Evolutionary conservation across 2,797 vertebrate genomes (phyloP).

Genomic region (Sebastes variabilis): DNA sequence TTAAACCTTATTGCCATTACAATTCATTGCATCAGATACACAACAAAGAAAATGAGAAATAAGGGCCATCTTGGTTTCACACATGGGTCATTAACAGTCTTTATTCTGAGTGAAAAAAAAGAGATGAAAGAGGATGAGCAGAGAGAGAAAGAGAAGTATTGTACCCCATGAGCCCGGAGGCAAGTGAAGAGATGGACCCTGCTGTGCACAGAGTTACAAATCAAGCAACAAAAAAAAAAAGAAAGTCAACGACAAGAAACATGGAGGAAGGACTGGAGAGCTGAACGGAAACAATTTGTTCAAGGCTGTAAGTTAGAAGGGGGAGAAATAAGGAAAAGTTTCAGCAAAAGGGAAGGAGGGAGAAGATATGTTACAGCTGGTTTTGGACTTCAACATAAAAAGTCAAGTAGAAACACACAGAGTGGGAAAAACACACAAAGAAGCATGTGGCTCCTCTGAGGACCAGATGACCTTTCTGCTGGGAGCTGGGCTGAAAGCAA

Average conservation of each 20-base stretch:
- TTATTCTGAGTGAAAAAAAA: constrained; percentile 27
- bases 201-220: constrained; percentile 41
- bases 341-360: constrained; percentile 1
- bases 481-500: constrained; percentile 34
- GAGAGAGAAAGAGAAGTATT: constrained; percentile 14
- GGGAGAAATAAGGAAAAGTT: constrained; percentile 15
- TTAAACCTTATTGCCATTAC: constrained; percentile 46
- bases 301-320: background rate
- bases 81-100: constrained; percentile 50
- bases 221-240: constrained; percentile 13
- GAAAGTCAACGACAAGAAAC: constrained; percentile 9
- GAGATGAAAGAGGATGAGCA: constrained; percentile 41
- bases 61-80: constrained; percentile 33
- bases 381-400: constrained; percentile 37
- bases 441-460: constrained; percentile 26
- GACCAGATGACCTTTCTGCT: constrained; percentile 54
- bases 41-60: constrained; percentile 46
- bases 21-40: constrained; percentile 68
- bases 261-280: constrained; percentile 16
- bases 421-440: constrained; percentile 30
- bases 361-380: constrained; percentile 29
- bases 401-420: constrained; percentile 31
- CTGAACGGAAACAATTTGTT: constrained; percentile 29
- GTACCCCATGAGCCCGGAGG: constrained; percentile 35
- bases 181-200: constrained; percentile 37